Conservation (phyloP, 2,888 invertebrate genomes). For the Dendrolimus houi region DNA sequence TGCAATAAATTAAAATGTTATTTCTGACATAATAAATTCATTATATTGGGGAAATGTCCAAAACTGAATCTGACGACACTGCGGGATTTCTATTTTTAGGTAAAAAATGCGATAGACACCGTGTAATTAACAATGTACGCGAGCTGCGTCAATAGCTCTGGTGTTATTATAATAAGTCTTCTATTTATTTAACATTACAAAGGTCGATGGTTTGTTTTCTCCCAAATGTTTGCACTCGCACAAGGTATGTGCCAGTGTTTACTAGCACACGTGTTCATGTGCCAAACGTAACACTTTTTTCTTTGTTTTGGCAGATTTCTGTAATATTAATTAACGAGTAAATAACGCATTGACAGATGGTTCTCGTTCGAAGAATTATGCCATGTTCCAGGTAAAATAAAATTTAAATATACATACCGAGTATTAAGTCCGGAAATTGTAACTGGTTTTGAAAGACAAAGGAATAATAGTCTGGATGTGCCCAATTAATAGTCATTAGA, state of each 20-base stretch:
- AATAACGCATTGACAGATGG: constrained; percentile 28
- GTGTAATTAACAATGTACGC: no score
- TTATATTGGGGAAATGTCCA: no score
- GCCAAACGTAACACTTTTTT: constrained; percentile 24
- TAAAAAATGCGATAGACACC: no score
- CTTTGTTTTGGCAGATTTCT: constrained; percentile 27
- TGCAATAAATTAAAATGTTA: no score
- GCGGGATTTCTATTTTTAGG: no score
- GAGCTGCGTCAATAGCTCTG: no score
- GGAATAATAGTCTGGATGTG: not conserved
- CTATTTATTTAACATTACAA: not conserved
- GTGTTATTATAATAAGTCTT: not conserved
- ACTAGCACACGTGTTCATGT: constrained; percentile 5
- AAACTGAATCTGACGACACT: no score
- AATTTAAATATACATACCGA: not conserved
- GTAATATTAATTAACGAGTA: constrained; percentile 35
- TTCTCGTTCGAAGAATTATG: constrained; percentile 19
- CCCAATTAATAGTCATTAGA: no score
- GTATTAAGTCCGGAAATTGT: not conserved
- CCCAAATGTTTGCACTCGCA: not conserved
- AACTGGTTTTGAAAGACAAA: not conserved
- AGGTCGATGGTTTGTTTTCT: not conserved
- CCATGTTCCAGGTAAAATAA: not conserved
- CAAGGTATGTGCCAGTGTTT: not conserved
- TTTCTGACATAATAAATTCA: no score